Base-by-base conservation (phyloP, 1,140 invertebrate genomes). In the Calosoma granatense region DNA sequence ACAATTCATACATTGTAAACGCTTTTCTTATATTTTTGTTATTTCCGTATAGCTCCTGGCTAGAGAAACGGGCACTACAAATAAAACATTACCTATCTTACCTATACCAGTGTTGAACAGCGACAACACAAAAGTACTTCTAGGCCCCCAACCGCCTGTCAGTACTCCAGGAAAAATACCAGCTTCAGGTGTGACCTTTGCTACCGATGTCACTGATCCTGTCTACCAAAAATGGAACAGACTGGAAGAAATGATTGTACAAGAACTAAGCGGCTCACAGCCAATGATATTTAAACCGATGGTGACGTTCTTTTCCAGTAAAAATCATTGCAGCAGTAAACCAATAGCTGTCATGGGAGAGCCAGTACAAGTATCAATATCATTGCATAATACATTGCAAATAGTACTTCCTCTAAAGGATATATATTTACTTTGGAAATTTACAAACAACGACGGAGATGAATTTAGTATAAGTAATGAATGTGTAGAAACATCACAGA, bases 251-350 rank as follows among this genome's bases (percentile, higher is more conserved):
- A 80, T 85, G 67, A 65, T 92, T 2, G 77, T 92, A 1, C 76
- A 82, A 36, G 83, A 87, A 59, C 83, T 82, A 1, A 79, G 82
- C 56, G 82, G 83, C 22, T 74, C 75, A n/a, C 71, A 81, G 15
- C 84, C 88, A 2, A 81, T 90, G 74, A 80, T 87, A 54, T 91
- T 90, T 69, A 87, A 86, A 64, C 87, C 90, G 1, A 81, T 84
- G 0, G 69, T 86, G 14, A 83, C 84, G 56, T 72, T 92, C 15
- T 89, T 86, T 63, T 75, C 74, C 2, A 69, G 72, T 56, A 78
- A 75, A 20, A 85, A 83, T 54, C 80, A 86, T 59, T 86, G 86
- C 66, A 82, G 78, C 54, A 71, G 70, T 15, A 79, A 78, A 63
- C 85, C 89, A 9, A 73, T 85, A 43, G 83, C 82, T 20, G 82